Evolutionary conservation across 2,888 invertebrate genomes (phyloP), one percentile per base, ranked within the genome.

Genomic region (Nemotelus pantherinus): DNA sequence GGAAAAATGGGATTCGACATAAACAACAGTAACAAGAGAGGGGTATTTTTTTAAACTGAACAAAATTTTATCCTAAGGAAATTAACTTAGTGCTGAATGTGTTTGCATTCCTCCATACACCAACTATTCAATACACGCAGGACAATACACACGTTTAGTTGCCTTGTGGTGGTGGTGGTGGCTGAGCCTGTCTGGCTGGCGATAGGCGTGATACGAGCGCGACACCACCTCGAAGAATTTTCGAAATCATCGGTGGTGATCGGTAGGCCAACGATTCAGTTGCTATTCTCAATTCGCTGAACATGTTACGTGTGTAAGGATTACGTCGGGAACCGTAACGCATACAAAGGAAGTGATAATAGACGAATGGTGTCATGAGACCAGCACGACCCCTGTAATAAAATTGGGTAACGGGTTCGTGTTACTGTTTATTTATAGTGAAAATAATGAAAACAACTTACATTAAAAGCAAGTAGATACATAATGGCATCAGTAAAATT

Each of bases 301-400:
- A 98, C 87, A 97, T 94, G 86, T 93, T 96, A 85, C 97, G 93
- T 76, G 97, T 97, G 89, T 96, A 96, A 0, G 98, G 98, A 90
- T 99, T 99, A 83, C 99, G 93, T 78, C 96, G 92, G 4, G 99
- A 99, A 79, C 94, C 89, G 88, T 99, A 97, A 80, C 99, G 93
- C 86, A 96, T 91, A 79, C 93, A 92, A 83, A 99, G 89, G 89
- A 99, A 99, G 86, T 98, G 95, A 88, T 98, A 99, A 90, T 99
- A 99, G 84, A 98, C 92, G 88, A 99, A 95, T 64, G 98, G 98
- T 10, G 97, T 94, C 84, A 99, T 89, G 78, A 99, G 88, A 47
- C 95, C 95, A 84, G 95, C 95, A 87, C 93, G 92, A 47, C 98
- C 98, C 87, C 98, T 98, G 89, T 70, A 89, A 89, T 80, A 80